These are phyloP conservation scores for Nothoprocta pentlandii DNA, from an alignment of 2,113 vertebrate species.

Conservation along the genomic window DNA sequence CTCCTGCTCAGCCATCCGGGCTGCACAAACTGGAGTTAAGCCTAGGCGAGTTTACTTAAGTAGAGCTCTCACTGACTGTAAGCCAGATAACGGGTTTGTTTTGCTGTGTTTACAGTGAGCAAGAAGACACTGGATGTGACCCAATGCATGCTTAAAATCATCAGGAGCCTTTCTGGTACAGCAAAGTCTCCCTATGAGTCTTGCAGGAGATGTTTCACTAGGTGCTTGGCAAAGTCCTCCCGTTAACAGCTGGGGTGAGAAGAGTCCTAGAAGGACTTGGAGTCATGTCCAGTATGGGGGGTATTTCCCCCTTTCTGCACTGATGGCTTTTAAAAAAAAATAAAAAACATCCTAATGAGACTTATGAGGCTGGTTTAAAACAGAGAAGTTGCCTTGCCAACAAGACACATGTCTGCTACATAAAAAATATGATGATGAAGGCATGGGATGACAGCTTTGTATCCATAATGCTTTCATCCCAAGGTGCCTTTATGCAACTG, in stretches of 20 bases:
- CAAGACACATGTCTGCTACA: conserved; percentile 65
- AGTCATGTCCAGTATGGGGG: background rate
- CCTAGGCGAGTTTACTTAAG: background rate
- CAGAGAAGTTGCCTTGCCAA: conserved; percentile 76
- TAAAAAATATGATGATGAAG: conserved; percentile 68
- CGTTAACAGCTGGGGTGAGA: background rate
- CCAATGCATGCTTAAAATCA: background rate
- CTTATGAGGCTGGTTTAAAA: conserved; percentile 63
- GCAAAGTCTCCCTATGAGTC: background rate
- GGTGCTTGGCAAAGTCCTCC: background rate
- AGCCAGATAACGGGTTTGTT: background rate
- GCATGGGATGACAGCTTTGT: conserved; percentile 68
- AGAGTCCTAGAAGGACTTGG: background rate
- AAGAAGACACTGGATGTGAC: background rate
- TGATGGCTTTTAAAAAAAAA: conserved; percentile 25
- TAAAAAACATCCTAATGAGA: conserved; percentile 50
- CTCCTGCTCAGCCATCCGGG: background rate
- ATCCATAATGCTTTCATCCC: conserved; percentile 63
- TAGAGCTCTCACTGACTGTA: background rate
- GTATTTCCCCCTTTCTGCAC: background rate
- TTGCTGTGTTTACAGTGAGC: background rate
- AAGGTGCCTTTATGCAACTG: conserved; percentile 75
- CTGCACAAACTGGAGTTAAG: background rate
- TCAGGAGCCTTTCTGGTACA: background rate
- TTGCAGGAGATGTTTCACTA: accelerated